phyloP scores from a whole-genome alignment of 2,888 invertebrate species.

The Pollenia angustigena region DNA sequence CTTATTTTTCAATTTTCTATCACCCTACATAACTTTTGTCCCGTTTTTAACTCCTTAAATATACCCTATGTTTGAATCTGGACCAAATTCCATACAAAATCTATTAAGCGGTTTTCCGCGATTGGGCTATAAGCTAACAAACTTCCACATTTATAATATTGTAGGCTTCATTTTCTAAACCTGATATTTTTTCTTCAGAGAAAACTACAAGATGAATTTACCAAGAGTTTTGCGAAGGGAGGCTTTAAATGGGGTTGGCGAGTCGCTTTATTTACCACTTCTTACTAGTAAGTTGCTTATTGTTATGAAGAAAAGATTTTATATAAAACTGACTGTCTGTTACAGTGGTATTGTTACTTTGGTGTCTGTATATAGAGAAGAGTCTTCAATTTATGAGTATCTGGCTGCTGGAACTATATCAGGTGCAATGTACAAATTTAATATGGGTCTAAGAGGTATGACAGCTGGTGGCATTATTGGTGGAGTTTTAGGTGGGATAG shows the following conservation, averaged over 20 bases:
- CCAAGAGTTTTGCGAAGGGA: slow-evolving; percentile 89
- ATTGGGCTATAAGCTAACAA: no score
- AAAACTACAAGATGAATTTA: slow-evolving; percentile 89
- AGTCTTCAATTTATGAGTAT: slow-evolving; percentile 88
- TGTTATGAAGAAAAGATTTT: not conserved
- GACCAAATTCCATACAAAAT: no score
- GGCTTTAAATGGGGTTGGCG: slow-evolving; percentile 89
- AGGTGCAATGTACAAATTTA: slow-evolving; percentile 88
- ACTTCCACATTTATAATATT: no score
- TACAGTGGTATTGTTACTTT: slow-evolving; percentile 87
- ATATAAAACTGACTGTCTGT: not conserved
- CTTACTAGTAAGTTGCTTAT: slow-evolving; percentile 87
- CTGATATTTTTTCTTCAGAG: slow-evolving; percentile 84
- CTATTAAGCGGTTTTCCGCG: no score
- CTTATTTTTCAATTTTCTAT: no score
- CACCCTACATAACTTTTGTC: no score
- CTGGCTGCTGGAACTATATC: slow-evolving; percentile 87
- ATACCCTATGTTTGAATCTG: no score
- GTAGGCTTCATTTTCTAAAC: no score
- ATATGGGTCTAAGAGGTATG: slow-evolving; percentile 88
- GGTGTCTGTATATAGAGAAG: slow-evolving; percentile 88
- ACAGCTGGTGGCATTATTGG: slow-evolving; percentile 89
- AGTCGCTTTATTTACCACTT: slow-evolving; percentile 87
- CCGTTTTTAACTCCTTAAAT: no score
- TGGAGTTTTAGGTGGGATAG: slow-evolving; percentile 86